Percentiles rank a stretch among this genome's conserved stretches.
These are phyloP conservation scores for Subacronicta megacephala DNA, from an alignment of 2,888 invertebrate genomes.

Conservation along the genomic window DNA sequence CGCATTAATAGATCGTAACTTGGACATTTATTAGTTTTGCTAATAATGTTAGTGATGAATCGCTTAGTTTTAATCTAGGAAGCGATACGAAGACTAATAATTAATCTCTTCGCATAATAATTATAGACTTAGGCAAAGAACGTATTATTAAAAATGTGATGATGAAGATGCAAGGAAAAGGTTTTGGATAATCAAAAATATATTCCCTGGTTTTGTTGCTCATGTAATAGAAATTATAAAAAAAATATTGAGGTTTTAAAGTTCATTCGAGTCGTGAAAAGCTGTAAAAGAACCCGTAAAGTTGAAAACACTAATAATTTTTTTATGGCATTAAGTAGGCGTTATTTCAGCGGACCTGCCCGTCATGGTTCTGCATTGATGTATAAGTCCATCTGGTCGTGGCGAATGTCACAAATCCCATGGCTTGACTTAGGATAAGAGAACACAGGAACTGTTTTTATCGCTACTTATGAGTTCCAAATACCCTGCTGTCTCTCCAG, in stretches of 20 bases:
- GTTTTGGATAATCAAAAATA: not conserved
- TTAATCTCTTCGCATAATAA: slow-evolving; percentile 4
- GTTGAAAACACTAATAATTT: not conserved
- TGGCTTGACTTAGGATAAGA: too few relatives aligned
- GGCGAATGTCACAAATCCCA: too few relatives aligned
- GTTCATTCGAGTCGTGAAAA: not conserved
- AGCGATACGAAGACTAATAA: slow-evolving; percentile 2
- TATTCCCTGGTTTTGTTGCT: not conserved
- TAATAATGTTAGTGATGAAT: slow-evolving; percentile 16
- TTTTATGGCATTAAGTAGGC: too few relatives aligned
- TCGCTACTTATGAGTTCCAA: too few relatives aligned
- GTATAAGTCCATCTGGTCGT: too few relatives aligned
- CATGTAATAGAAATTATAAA: not conserved
- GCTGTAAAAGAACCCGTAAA: not conserved
- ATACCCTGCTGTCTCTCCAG: too few relatives aligned
- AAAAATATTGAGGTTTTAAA: not conserved
- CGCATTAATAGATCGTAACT: slow-evolving; percentile 23
- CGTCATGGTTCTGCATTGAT: too few relatives aligned
- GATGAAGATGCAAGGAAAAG: not conserved
- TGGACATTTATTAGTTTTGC: slow-evolving; percentile 16
- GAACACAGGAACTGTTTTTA: too few relatives aligned
- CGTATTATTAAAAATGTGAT: not conserved
- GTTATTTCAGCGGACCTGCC: too few relatives aligned
- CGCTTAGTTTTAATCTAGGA: slow-evolving; percentile 10
- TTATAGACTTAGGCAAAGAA: not conserved